phyloP scores from a whole-genome alignment of 2,797 vertebrate species.

The Malacoraja senta region DNA sequence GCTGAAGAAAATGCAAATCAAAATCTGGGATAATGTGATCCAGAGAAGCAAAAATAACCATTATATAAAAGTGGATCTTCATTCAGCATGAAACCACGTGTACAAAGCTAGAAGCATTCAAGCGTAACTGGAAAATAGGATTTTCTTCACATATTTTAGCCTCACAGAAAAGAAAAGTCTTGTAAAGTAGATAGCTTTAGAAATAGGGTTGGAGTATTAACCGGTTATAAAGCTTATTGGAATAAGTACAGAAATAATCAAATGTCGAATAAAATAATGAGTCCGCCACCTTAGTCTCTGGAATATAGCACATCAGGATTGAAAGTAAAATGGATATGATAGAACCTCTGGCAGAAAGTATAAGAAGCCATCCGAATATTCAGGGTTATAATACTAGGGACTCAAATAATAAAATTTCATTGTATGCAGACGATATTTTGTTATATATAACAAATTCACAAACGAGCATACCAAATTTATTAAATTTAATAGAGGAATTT shows the following conservation, averaged over 20 bases:
- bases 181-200: neutral
- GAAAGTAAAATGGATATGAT: neutral
- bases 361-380: too few relatives aligned
- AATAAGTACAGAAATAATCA: neutral
- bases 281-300: neutral
- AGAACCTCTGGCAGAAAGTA: too few relatives aligned
- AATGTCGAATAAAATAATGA: neutral
- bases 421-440: too few relatives aligned
- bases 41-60: constrained; percentile 13
- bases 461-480: too few relatives aligned
- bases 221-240: neutral
- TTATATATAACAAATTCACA: too few relatives aligned
- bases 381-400: too few relatives aligned
- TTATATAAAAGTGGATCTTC: neutral
- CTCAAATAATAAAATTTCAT: too few relatives aligned
- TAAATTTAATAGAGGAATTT: too few relatives aligned
- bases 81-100: neutral
- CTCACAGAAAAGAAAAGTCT: neutral
- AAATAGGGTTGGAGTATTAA: neutral
- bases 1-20: neutral
- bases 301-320: neutral
- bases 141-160: neutral
- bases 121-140: constrained; percentile 13
- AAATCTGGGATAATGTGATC: neutral
- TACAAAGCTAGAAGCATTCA: constrained; percentile 1